Evolutionary conservation across 1,140 invertebrate species (phyloP), one percentile per base, ranked within the genome.

Genomic region (Drosophila sulfurigaster): DNA sequence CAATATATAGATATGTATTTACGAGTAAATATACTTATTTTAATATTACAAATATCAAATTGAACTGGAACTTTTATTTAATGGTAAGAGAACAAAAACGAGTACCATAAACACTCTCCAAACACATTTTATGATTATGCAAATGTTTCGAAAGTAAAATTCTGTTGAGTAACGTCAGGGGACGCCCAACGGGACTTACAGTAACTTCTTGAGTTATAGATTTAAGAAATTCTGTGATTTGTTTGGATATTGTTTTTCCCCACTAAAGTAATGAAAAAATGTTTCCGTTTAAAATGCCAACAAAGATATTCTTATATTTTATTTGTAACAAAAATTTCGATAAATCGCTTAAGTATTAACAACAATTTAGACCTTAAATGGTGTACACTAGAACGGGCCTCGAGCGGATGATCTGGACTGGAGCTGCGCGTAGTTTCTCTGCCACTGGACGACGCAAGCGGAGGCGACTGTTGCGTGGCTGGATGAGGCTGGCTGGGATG

Each of bases 301-400:
- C 32, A 71, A 67, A 58, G 41, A 59, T 52, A 20, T 57, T 46
- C 38, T 45, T 48, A 58, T 54, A 35, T 32, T 74, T 64, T 52
- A 70, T 51, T 51, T 64, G 64, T 51, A 70, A 75, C 51, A 70
- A 70, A 49, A 15, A 66, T 41, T 13, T 75, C 67, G 66, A 16
- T 67, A 16, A 25, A 20, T 76, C 38, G 59, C 25, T 64, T 25
- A 35, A 35, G 45, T n/a, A 54, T 57, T 65, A 56, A 64, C 7
- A 76, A 72, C 77, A 80, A 76, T 11, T 1, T 30, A 10, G 13
- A 32, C 1, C 20, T 15, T 82, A 81, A 46, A 91, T 79, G 58
- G 77, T 75, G 5, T 91, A 92, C 38, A 91, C 70, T 32, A 91
- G 65, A 25, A 91, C 68, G 1, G 91, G 91, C 51, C 78, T 68